Evolutionary conservation across 2,888 invertebrate genomes (phyloP).

Genomic region (Nasonia oneida): DNA sequence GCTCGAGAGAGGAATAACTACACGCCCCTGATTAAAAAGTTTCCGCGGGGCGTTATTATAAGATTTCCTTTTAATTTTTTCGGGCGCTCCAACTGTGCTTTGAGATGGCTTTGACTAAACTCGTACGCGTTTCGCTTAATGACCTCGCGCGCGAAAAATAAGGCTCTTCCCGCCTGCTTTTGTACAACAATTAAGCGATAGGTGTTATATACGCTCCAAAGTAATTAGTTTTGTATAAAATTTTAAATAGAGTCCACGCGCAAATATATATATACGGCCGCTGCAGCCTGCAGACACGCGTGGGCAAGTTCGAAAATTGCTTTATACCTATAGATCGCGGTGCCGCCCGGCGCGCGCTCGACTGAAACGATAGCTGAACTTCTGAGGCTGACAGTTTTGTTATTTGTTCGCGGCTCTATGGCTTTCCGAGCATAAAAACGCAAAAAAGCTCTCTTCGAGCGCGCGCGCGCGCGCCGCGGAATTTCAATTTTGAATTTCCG

Average conservation of each 20-base stretch:
- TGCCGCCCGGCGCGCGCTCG: background rate
- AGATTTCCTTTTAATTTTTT: background rate
- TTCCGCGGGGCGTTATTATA: background rate
- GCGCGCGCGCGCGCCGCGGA: background rate
- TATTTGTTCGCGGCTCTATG: background rate
- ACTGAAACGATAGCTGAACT: background rate
- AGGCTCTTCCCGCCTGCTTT: background rate
- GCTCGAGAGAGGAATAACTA: background rate
- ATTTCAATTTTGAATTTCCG: background rate
- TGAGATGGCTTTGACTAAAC: background rate
- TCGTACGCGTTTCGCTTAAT: background rate
- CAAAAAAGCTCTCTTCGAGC: background rate
- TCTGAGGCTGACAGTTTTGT: slow-evolving; percentile 6
- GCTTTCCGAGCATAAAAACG: background rate
- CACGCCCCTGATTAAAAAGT: background rate
- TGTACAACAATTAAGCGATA: background rate
- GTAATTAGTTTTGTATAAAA: background rate
- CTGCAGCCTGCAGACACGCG: no score
- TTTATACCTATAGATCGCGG: background rate
- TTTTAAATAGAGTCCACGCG: background rate
- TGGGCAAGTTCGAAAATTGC: background rate
- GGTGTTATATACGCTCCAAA: background rate
- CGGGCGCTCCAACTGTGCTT: background rate
- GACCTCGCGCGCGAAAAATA: background rate
- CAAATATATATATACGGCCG: no score